phyloP scores from a whole-genome alignment of 2,888 invertebrate species.

The Drosophila paranaensis region DNA sequence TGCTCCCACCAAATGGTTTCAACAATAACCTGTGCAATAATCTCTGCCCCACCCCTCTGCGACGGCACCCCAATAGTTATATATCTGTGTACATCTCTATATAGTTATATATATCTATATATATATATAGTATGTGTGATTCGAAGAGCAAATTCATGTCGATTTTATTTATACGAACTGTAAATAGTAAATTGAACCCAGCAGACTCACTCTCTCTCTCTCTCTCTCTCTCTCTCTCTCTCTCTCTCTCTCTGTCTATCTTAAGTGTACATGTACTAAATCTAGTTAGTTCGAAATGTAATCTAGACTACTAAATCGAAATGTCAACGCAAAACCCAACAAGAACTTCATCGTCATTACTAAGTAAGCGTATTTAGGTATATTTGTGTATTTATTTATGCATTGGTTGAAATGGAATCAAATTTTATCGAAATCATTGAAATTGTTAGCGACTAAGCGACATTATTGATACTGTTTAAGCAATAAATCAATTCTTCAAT shows the following conservation, averaged over 20 bases:
- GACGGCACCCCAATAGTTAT: constrained; percentile 10
- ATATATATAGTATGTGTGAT: constrained; percentile 51
- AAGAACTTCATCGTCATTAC: constrained; percentile 26
- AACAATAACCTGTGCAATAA: constrained; percentile 72
- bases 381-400: constrained; percentile 47
- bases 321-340: background rate
- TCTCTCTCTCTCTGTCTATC: background rate
- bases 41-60: background rate
- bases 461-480: constrained; percentile 80
- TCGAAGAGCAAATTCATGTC: constrained; percentile 55
- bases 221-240: constrained; percentile 4
- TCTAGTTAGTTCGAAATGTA: constrained; percentile 69
- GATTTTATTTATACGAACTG: constrained; percentile 42
- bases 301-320: background rate
- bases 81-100: background rate
- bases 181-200: constrained; percentile 30
- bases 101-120: background rate
- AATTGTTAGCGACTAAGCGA: constrained; percentile 78
- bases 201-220: constrained; percentile 8
- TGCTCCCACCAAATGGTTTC: constrained; percentile 75
- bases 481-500: constrained; percentile 79
- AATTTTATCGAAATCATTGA: constrained; percentile 64
- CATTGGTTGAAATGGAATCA: constrained; percentile 37
- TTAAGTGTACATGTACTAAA: constrained; percentile 28
- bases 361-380: constrained; percentile 31